These are phyloP conservation scores for Drosophila nasuta DNA, from an alignment of 1,140 invertebrate species.

Conservation along the genomic window DNA sequence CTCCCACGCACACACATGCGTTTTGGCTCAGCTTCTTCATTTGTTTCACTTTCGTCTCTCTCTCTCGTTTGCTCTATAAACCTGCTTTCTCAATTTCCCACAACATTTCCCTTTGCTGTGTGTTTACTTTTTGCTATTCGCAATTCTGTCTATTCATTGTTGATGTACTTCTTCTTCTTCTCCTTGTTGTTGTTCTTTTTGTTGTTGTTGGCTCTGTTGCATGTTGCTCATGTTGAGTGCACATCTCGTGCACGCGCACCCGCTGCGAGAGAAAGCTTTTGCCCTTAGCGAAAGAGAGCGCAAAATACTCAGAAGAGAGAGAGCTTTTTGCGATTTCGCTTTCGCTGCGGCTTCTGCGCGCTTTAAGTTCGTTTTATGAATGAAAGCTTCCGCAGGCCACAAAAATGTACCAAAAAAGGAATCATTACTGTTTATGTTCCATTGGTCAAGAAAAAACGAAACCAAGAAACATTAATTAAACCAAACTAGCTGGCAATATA, in stretches of 20 bases:
- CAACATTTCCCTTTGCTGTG: conserved; percentile 39
- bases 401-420: conserved; percentile 27
- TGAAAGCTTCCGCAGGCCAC: conserved; percentile 52
- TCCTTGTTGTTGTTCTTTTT: conserved; percentile 36
- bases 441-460: neutral
- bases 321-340: conserved; percentile 54
- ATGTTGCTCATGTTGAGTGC: conserved; percentile 35
- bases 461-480: neutral
- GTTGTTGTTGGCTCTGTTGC: conserved; percentile 53
- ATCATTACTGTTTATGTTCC: conserved; percentile 16
- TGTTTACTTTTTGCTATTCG: conserved; percentile 24
- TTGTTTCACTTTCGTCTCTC: conserved; percentile 39
- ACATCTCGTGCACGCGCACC: conserved; percentile 42
- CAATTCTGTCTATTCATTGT: conserved; percentile 25
- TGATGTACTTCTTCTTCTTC: conserved; percentile 23
- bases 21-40: conserved; percentile 22
- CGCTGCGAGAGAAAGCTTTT: conserved; percentile 32
- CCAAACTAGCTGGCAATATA: neutral
- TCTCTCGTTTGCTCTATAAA: conserved; percentile 64
- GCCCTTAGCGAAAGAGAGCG: conserved; percentile 5
- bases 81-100: conserved; percentile 73
- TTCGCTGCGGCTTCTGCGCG: conserved; percentile 60
- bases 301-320: neutral
- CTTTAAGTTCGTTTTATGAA: conserved; percentile 64
- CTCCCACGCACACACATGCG: conserved; percentile 11